Percentiles rank a stretch among this genome's conserved stretches.
Conservation (phyloP, 2,888 invertebrate species). For the Apotomis betuletana region DNA sequence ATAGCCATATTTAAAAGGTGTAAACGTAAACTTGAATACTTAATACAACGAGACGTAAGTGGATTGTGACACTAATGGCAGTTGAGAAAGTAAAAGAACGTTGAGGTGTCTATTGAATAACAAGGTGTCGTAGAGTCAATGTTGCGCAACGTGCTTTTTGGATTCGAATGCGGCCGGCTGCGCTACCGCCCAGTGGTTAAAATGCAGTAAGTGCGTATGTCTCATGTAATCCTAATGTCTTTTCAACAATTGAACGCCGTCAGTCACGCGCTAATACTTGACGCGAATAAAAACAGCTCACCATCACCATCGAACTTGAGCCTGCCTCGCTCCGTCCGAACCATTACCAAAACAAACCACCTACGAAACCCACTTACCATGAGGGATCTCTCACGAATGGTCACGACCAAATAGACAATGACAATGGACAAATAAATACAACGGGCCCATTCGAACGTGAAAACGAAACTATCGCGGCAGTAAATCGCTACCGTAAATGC, state of each 20-base stretch:
- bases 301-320: conserved; percentile 55
- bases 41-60: conserved; percentile 55
- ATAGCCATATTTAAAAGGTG: conserved; percentile 2
- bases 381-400: conserved; percentile 59
- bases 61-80: conserved; percentile 64
- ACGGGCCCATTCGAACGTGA: conserved; percentile 72
- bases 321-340: conserved; percentile 49
- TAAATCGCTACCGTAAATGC: conserved; percentile 74
- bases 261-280: conserved; percentile 64
- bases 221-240: conserved; percentile 40
- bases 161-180: conserved; percentile 24
- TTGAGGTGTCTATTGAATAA: conserved; percentile 67
- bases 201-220: conserved; percentile 57
- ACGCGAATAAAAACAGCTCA: conserved; percentile 56
- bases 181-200: conserved; percentile 48
- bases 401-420: conserved; percentile 61
- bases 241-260: conserved; percentile 41
- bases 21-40: conserved; percentile 47
- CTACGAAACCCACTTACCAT: conserved; percentile 61
- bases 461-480: conserved; percentile 77
- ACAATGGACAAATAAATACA: conserved; percentile 69
- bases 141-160: conserved; percentile 70
- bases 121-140: conserved; percentile 59
- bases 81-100: conserved; percentile 74
- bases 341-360: conserved; percentile 48